Conservation (phyloP, 2,113 vertebrate genomes). For the Hydrolagus affinis region DNA sequence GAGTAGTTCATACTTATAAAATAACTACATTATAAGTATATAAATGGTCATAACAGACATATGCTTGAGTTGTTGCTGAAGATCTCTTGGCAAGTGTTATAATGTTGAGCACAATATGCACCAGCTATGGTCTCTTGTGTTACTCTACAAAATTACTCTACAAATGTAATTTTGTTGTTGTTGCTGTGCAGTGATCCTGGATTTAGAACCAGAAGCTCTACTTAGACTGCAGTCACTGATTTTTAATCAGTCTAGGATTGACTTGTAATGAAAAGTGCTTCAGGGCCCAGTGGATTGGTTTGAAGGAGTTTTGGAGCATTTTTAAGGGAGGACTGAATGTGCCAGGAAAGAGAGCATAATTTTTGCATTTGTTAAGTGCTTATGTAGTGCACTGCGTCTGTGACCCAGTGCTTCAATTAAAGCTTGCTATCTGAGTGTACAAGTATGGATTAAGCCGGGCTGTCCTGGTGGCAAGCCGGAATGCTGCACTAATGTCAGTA, state of each 20-base stretch:
- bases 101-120: neutral
- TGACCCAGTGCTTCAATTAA: neutral
- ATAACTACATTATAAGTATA: too few species aligned
- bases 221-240: neutral
- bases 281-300: neutral
- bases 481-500: too few species aligned
- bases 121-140: slow-evolving; percentile 18
- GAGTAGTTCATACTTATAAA: neutral
- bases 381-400: neutral
- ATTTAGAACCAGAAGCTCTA: slow-evolving; percentile 15
- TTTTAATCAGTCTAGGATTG: slow-evolving; percentile 4
- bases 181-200: slow-evolving; percentile 1
- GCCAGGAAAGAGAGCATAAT: neutral
- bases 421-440: neutral
- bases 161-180: too few species aligned
- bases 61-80: neutral
- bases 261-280: slow-evolving; percentile 8
- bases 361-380: neutral
- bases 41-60: too few species aligned
- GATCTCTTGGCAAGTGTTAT: slow-evolving; percentile 1
- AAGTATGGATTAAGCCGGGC: neutral
- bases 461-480: neutral
- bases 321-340: neutral
- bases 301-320: neutral
- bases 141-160: too few species aligned